Conservation (phyloP, 2,113 vertebrate genomes). For the Microcebus lehilahytsara region DNA sequence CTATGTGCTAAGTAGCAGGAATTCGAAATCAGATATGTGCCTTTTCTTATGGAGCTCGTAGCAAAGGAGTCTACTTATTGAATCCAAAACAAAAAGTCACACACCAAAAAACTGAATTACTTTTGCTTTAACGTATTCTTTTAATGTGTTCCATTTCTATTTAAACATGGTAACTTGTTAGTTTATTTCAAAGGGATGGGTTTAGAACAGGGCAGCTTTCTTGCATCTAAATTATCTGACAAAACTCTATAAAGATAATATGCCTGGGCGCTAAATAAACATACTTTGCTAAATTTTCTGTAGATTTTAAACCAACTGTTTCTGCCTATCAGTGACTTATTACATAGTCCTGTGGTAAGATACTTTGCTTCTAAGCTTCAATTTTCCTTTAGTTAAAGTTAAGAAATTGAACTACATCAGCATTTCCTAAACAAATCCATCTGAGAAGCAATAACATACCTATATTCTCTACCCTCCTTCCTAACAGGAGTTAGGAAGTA, state of each 20-base stretch:
- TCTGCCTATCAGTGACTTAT: not conserved
- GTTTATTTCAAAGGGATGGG: not conserved
- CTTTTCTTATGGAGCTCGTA: not conserved
- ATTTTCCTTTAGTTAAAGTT: not conserved
- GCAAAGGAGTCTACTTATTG: not conserved
- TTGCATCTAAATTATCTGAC: not conserved
- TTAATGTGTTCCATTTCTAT: not conserved
- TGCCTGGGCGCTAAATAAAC: not conserved
- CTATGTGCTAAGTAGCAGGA: not conserved
- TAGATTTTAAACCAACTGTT: not conserved
- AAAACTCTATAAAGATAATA: not conserved
- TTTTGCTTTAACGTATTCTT: slow-evolving; percentile 11
- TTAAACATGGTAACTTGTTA: not conserved
- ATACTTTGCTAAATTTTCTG: not conserved
- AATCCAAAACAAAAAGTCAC: not conserved
- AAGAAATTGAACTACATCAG: not conserved
- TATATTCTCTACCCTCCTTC: not conserved
- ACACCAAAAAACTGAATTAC: not conserved
- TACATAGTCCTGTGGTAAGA: not conserved
- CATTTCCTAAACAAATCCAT: not conserved
- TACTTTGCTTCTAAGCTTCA: not conserved
- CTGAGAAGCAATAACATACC: not conserved
- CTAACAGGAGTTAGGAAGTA: not conserved
- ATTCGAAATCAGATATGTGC: not conserved
- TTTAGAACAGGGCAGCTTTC: not conserved